phyloP scores from a whole-genome alignment of 1,140 invertebrate species.

The Caenorhabditis briggsae region DNA sequence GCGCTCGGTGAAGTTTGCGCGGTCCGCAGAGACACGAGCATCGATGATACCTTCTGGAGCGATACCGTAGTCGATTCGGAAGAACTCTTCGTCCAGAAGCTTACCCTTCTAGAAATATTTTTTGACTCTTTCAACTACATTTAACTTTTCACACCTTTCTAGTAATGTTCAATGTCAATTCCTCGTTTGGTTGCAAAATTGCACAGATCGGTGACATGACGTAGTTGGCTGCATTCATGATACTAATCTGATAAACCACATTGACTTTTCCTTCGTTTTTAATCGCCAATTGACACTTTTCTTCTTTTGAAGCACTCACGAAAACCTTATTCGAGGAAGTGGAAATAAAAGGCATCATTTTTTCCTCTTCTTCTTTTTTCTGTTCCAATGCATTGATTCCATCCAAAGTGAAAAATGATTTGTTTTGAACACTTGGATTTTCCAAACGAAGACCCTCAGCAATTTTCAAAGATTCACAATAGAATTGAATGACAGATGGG shows the following conservation, averaged over 20 bases:
- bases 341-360: slow-evolving; percentile 6
- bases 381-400: not conserved
- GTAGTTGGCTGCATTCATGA: slow-evolving; percentile 43
- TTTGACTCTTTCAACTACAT: not conserved
- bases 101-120: not conserved
- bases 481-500: slow-evolving; percentile 32
- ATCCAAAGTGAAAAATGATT: slow-evolving; percentile 25
- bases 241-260: slow-evolving; percentile 27
- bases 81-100: slow-evolving; percentile 32
- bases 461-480: slow-evolving; percentile 39
- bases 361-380: slow-evolving; percentile 43
- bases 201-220: slow-evolving; percentile 38
- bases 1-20: not conserved
- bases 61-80: slow-evolving; percentile 36
- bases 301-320: slow-evolving; percentile 3
- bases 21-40: slow-evolving; percentile 3
- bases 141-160: slow-evolving; percentile 18
- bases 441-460: slow-evolving; percentile 39
- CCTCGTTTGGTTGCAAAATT: slow-evolving; percentile 26
- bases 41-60: slow-evolving; percentile 38
- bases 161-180: slow-evolving; percentile 19
- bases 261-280: slow-evolving; percentile 25
- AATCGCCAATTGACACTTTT: slow-evolving; percentile 17
- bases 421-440: slow-evolving; percentile 33
- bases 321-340: slow-evolving; percentile 20